Percentiles rank a stretch among this genome's conserved stretches.
Evolutionary conservation across 2,797 vertebrate genomes (phyloP).

Genomic region (Paedocypris micromegethes): DNA sequence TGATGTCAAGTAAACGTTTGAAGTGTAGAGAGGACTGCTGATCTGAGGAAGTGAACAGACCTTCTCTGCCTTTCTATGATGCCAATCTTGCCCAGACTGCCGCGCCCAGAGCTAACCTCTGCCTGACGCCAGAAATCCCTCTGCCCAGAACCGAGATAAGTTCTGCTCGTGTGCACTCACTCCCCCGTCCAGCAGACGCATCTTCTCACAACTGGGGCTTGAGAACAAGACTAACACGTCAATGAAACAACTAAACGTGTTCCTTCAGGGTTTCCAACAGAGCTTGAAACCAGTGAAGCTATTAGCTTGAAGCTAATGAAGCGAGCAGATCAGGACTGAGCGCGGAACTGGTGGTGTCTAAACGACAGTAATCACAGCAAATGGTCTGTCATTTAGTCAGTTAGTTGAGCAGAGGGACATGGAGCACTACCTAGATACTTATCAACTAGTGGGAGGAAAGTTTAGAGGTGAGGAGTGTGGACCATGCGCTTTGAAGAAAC

Average conservation of each 20-base stretch:
- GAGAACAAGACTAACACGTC: slow-evolving; percentile 12
- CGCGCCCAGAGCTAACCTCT: slow-evolving; percentile 34
- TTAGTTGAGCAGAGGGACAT: slow-evolving; percentile 61
- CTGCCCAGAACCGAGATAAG: slow-evolving; percentile 38
- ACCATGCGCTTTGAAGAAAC: not conserved
- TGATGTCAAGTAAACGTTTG: slow-evolving; percentile 45
- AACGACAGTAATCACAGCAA: slow-evolving; percentile 59
- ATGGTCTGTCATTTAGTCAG: slow-evolving; percentile 63
- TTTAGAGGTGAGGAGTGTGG: slow-evolving; percentile 25
- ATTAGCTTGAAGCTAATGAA: slow-evolving; percentile 67
- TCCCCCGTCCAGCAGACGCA: slow-evolving; percentile 2
- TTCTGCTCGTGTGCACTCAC: slow-evolving; percentile 31
- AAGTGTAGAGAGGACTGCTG: slow-evolving; percentile 39
- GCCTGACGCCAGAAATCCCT: slow-evolving; percentile 25
- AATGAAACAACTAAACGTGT: slow-evolving; percentile 19
- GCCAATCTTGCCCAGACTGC: slow-evolving; percentile 48
- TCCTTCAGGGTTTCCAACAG: slow-evolving; percentile 10
- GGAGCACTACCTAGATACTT: slow-evolving; percentile 65
- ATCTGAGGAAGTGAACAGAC: slow-evolving; percentile 43
- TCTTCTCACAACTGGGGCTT: slow-evolving; percentile 13
- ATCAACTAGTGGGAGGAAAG: slow-evolving; percentile 61
- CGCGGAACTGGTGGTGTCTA: slow-evolving; percentile 54
- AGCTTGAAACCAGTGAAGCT: slow-evolving; percentile 53
- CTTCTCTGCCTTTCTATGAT: slow-evolving; percentile 41
- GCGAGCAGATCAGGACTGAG: slow-evolving; percentile 56